These are phyloP conservation scores for Hypsopygia costalis DNA, from an alignment of 2,888 invertebrate genomes.

Conservation along the genomic window DNA sequence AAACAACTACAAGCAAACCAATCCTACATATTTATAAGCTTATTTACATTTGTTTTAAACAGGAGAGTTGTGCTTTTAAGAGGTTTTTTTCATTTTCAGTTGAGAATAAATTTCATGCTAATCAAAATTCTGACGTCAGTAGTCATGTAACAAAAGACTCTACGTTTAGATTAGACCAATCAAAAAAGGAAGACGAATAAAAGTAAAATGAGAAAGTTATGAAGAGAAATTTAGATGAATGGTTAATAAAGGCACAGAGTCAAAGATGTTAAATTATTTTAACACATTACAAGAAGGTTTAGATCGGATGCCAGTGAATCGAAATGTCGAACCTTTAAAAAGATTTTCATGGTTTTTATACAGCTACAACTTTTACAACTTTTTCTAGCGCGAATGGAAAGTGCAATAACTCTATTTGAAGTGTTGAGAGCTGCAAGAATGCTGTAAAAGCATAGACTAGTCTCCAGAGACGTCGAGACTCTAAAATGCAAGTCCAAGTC, in stretches of 20 bases:
- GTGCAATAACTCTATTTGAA: slow-evolving; percentile 61
- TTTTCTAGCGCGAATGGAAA: slow-evolving; percentile 47
- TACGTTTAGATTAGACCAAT: slow-evolving; percentile 33
- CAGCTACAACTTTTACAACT: slow-evolving; percentile 34
- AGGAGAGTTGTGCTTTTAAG: slow-evolving; percentile 57
- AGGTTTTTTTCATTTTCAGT: slow-evolving; percentile 21
- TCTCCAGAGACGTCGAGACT: slow-evolving; percentile 41
- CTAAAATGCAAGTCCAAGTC: slow-evolving; percentile 59
- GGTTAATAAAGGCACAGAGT: slow-evolving; percentile 25
- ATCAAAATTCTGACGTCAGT: slow-evolving; percentile 35
- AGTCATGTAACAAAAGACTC: slow-evolving; percentile 26
- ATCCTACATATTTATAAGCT: slow-evolving; percentile 45
- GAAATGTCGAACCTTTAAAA: slow-evolving; percentile 34
- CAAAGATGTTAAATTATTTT: slow-evolving; percentile 44
- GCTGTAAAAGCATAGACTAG: slow-evolving; percentile 50
- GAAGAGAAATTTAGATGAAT: slow-evolving; percentile 29
- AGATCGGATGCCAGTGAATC: slow-evolving; percentile 38
- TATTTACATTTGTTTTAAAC: slow-evolving; percentile 33
- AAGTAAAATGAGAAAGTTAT: slow-evolving; percentile 27
- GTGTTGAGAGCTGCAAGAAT: slow-evolving; percentile 50
- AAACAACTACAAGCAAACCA: slow-evolving; percentile 58
- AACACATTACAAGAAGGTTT: slow-evolving; percentile 67
- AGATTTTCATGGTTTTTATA: slow-evolving; percentile 24
- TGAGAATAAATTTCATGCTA: slow-evolving; percentile 45
- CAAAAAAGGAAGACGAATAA: slow-evolving; percentile 26